phyloP scores from a whole-genome alignment of 2,113 vertebrate genomes.

The Neolamprologus ventralis region DNA sequence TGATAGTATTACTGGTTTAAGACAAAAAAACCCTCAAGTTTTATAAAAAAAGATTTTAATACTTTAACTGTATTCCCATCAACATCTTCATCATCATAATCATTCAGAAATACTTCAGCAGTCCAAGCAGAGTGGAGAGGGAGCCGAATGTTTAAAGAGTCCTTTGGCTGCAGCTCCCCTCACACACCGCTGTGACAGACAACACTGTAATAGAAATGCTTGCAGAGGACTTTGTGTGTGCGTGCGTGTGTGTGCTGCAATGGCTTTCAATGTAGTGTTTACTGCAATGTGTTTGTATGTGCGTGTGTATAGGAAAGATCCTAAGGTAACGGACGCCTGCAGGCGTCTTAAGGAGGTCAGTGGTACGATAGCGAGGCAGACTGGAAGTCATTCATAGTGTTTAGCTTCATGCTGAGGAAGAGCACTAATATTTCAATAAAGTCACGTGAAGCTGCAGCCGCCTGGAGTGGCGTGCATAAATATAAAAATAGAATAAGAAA shows the following conservation, averaged over 20 bases:
- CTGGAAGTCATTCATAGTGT: conserved; percentile 65
- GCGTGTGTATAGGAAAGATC: conserved; percentile 16
- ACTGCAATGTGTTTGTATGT: neutral
- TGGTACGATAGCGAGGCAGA: conserved; percentile 67
- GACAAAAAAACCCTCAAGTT: neutral
- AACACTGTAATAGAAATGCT: conserved; percentile 47
- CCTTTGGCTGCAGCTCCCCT: conserved; percentile 67
- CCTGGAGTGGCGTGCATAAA: conserved; percentile 60
- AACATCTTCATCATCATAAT: conserved; percentile 39
- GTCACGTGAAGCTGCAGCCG: conserved; percentile 35
- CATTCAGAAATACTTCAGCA: conserved; percentile 52
- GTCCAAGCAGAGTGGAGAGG: conserved; percentile 25
- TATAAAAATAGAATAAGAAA: conserved; percentile 71
- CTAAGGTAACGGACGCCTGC: conserved; percentile 39
- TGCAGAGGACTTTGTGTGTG: conserved; percentile 28
- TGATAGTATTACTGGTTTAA: neutral
- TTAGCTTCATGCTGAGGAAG: conserved; percentile 65
- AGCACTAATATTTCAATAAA: conserved; percentile 46
- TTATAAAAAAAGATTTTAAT: conserved; percentile 71
- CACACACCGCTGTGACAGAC: conserved; percentile 24
- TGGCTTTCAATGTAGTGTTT: neutral
- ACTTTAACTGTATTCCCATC: conserved; percentile 48
- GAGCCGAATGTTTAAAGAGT: conserved; percentile 55
- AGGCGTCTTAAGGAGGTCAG: conserved; percentile 63
- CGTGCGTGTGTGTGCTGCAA: neutral